These are phyloP conservation scores for Sphyrna mokarran DNA, from an alignment of 2,113 vertebrate species.

Conservation along the genomic window DNA sequence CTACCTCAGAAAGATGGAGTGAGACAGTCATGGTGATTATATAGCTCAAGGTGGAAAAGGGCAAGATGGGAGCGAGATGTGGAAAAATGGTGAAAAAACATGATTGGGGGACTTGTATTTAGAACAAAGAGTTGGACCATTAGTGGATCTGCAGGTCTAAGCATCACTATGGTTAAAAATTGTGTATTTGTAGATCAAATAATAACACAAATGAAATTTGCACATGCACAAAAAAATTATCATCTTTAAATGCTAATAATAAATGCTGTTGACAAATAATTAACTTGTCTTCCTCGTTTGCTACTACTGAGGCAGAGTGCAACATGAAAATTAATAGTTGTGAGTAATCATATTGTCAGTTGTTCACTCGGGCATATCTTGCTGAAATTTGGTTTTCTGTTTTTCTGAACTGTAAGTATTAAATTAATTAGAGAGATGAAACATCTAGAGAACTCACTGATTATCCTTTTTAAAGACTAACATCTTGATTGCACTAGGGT, in stretches of 20 bases:
- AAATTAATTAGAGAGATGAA: background rate
- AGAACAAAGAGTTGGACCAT: background rate
- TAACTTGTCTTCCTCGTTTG: conserved; percentile 22
- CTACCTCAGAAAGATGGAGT: background rate
- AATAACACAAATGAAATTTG: background rate
- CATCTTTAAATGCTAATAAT: background rate
- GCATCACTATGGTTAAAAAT: background rate
- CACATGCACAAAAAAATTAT: background rate
- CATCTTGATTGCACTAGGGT: background rate
- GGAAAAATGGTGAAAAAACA: background rate
- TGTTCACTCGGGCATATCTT: background rate
- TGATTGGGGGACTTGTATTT: background rate
- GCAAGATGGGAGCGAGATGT: background rate
- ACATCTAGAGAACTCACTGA: background rate
- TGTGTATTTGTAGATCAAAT: background rate
- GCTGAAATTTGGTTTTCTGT: background rate
- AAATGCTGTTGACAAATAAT: conserved; percentile 16
- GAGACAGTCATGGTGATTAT: background rate
- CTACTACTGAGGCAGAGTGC: background rate
- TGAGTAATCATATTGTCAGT: background rate
- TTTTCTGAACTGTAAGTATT: background rate
- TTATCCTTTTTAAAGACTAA: background rate
- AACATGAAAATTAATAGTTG: background rate
- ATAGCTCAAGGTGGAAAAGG: background rate
- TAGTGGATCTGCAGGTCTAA: background rate